Evolutionary conservation across 2,888 invertebrate species (phyloP).

Genomic region (Pyrrhosoma nymphula): DNA sequence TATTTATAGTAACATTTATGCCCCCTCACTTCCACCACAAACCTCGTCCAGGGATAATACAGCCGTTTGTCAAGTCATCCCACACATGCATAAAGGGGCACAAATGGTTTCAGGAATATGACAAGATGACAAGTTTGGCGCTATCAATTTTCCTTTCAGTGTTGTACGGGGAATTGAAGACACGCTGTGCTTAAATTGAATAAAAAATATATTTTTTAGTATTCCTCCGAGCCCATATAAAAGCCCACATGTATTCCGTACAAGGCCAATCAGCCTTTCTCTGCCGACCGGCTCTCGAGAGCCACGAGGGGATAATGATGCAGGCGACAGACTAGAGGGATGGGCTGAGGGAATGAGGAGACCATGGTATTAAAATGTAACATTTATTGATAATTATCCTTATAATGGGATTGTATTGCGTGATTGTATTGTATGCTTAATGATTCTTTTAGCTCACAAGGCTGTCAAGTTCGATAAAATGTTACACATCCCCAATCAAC

Average conservation of each 20-base stretch:
- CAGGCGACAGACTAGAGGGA: not conserved
- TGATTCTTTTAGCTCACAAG: not conserved
- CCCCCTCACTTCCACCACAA: constrained; percentile 18
- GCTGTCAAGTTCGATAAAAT: not conserved
- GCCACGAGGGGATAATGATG: not conserved
- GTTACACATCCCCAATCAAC: not conserved
- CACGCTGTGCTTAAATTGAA: constrained; percentile 37
- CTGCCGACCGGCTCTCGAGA: not conserved
- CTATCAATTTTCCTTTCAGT: constrained; percentile 40
- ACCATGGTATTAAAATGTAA: not conserved
- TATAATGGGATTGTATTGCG: not conserved
- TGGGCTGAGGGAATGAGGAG: not conserved
- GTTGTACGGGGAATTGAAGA: constrained; percentile 8
- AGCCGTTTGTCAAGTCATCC: constrained; percentile 23
- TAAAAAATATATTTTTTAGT: constrained; percentile 17
- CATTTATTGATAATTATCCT: not conserved
- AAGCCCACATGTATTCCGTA: constrained; percentile 31
- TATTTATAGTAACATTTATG: constrained; percentile 32
- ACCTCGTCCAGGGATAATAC: constrained; percentile 13
- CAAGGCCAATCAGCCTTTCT: constrained; percentile 26
- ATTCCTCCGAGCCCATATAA: constrained; percentile 24
- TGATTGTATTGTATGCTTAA: not conserved
- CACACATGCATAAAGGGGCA: constrained; percentile 25
- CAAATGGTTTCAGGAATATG: constrained; percentile 33
- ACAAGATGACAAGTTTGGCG: constrained; percentile 41